These are phyloP conservation scores for Crotalus viridis DNA, from an alignment of 2,113 vertebrate genomes.

Conservation along the genomic window DNA sequence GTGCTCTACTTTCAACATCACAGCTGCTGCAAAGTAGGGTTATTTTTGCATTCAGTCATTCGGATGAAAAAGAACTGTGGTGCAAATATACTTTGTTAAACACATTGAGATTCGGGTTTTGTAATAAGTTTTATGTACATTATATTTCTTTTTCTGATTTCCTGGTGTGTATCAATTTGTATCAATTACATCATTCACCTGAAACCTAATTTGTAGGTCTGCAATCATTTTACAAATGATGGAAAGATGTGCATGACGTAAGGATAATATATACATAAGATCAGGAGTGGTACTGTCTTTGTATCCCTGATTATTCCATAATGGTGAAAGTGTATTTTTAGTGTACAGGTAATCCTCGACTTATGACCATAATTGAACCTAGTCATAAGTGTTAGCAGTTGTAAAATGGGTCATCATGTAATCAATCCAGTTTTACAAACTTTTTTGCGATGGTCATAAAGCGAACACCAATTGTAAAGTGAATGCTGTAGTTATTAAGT, in stretches of 20 bases:
- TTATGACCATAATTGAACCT: neutral
- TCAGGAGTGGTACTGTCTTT: neutral
- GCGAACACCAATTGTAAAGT: neutral
- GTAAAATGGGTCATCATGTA: neutral
- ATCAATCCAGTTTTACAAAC: neutral
- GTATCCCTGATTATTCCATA: neutral
- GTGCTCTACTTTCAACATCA: neutral
- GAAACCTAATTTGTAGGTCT: neutral
- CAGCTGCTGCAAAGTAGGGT: neutral
- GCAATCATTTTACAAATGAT: neutral
- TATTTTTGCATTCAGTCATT: neutral
- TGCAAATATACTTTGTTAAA: neutral
- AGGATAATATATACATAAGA: neutral
- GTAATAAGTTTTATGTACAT: neutral
- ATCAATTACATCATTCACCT: neutral
- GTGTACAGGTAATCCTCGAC: neutral
- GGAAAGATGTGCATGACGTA: neutral
- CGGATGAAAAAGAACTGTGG: neutral
- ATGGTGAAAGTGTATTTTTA: neutral
- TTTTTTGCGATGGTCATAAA: neutral
- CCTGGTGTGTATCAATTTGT: neutral
- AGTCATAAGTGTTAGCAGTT: neutral
- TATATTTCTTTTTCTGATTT: neutral
- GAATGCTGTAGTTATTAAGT: neutral
- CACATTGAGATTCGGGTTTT: neutral